Percentiles rank a stretch among this genome's conserved stretches.
Conservation (phyloP, 2,888 invertebrate genomes). For the Drosophila diplacantha region DNA sequence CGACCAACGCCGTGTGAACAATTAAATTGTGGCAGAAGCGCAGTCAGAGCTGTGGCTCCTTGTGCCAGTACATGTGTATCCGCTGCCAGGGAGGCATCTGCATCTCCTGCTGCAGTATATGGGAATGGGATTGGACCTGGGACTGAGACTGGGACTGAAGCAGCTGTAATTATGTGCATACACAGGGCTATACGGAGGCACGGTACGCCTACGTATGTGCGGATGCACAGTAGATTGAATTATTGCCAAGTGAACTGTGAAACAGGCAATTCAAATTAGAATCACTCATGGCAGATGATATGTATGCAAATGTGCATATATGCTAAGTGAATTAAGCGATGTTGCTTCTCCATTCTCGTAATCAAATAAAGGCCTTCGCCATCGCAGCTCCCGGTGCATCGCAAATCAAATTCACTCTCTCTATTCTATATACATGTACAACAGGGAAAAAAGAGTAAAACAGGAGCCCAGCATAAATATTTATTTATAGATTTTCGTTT, state of each 20-base stretch:
- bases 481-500: conserved; percentile 36
- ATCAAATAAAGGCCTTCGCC: conserved; percentile 21
- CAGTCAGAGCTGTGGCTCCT: conserved; percentile 6
- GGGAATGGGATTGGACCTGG: neutral
- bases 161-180: conserved; percentile 33
- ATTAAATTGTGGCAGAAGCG: conserved; percentile 30
- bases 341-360: conserved; percentile 31
- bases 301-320: conserved; percentile 28
- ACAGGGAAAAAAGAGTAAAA: neutral
- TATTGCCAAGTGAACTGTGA: conserved; percentile 40
- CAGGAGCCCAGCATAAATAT: conserved; percentile 24
- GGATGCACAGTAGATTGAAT: conserved; percentile 39
- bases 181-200: neutral
- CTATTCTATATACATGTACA: neutral
- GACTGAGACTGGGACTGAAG: neutral
- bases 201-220: conserved; percentile 3
- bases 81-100: conserved; percentile 5
- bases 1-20: conserved; percentile 27
- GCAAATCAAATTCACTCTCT: conserved; percentile 9
- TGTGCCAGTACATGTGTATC: conserved; percentile 7
- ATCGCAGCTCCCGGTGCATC: conserved; percentile 7
- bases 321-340: conserved; percentile 34
- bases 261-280: conserved; percentile 40
- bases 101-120: neutral
- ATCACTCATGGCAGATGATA: conserved; percentile 34